Evolutionary conservation across 2,797 vertebrate species (phyloP).

Genomic region (Pelodytes ibericus): DNA sequence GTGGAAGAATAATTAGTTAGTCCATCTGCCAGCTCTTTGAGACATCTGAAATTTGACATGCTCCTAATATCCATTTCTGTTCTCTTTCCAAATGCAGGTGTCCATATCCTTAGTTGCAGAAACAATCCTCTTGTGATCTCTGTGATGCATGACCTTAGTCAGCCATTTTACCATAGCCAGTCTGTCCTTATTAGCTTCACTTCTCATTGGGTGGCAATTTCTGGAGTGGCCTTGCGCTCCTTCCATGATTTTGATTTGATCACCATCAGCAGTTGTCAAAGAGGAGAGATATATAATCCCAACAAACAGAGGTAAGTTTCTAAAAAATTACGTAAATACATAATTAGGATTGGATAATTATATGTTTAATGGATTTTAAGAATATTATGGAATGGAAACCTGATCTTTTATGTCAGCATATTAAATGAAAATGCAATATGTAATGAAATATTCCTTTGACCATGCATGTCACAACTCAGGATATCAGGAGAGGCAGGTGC

Average conservation of each 20-base stretch:
- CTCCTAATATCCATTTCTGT: constrained; percentile 47
- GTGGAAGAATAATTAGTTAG: too few species aligned
- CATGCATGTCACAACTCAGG: too few species aligned
- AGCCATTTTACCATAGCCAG: constrained; percentile 95
- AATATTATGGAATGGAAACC: too few species aligned
- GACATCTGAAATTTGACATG: not conserved
- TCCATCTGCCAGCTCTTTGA: too few species aligned
- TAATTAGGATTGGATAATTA: too few species aligned
- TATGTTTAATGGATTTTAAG: too few species aligned
- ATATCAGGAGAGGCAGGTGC: too few species aligned
- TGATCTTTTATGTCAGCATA: too few species aligned
- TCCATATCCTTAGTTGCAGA: constrained; percentile 94
- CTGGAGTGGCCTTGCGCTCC: constrained; percentile 93
- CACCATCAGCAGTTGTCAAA: constrained; percentile 94
- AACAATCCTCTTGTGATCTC: constrained; percentile 97
- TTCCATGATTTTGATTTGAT: constrained; percentile 98
- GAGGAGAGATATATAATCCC: constrained; percentile 96
- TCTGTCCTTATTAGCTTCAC: constrained; percentile 90
- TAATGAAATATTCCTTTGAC: too few species aligned
- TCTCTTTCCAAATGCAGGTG: constrained; percentile 79
- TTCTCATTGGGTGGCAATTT: constrained; percentile 91
- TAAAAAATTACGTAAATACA: too few species aligned
- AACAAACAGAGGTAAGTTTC: constrained; percentile 91
- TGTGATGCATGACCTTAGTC: constrained; percentile 95
- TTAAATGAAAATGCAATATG: too few species aligned